phyloP scores from a whole-genome alignment of 2,113 vertebrate genomes.

The Anthoscopus minutus region DNA sequence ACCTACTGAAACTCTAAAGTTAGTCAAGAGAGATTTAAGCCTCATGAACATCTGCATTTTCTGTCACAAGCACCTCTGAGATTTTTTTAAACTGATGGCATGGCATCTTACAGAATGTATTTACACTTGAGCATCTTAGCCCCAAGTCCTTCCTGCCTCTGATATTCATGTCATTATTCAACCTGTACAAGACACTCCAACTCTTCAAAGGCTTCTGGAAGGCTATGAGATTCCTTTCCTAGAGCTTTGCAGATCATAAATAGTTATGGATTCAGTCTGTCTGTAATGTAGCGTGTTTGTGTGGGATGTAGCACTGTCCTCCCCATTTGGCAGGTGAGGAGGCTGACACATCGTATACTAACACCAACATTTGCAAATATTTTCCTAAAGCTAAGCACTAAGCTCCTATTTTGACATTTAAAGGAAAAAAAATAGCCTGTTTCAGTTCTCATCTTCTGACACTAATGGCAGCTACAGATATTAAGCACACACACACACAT shows the following conservation, averaged over 20 bases:
- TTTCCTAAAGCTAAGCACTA: slow-evolving; percentile 29
- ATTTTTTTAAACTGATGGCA: background rate
- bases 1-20: background rate
- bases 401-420: slow-evolving; percentile 16
- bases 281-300: background rate
- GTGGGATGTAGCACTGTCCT: slow-evolving; percentile 36
- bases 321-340: slow-evolving; percentile 39
- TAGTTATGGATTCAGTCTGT: background rate
- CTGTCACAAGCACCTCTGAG: background rate
- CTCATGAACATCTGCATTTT: background rate
- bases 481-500: background rate
- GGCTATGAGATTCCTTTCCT: background rate
- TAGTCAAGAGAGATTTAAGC: background rate
- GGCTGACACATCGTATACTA: slow-evolving; percentile 4
- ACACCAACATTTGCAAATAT: slow-evolving; percentile 56
- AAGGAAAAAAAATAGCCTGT: background rate
- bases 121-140: background rate
- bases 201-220: background rate
- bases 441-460: background rate
- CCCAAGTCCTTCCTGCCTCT: background rate
- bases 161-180: background rate
- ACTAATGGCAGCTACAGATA: background rate
- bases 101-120: background rate
- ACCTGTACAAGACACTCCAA: background rate
- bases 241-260: background rate